Evolutionary conservation across 2,888 invertebrate genomes (phyloP), one percentile per base, ranked within the genome.

Genomic region (Spisula subtruncata): DNA sequence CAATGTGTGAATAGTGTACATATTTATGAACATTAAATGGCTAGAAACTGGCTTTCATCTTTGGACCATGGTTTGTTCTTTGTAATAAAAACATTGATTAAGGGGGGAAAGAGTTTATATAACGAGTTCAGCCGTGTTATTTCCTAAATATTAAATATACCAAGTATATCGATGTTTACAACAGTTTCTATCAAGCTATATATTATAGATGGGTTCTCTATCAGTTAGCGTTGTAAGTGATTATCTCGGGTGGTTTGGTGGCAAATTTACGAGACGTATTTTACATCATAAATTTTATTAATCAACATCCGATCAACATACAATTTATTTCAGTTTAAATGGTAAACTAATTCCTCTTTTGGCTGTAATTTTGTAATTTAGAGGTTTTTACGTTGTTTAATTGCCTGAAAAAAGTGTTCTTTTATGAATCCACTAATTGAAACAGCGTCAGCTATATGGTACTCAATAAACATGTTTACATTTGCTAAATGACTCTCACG

Each of bases 351-450:
- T 32, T 32, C 75, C 35, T 71, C 2, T 75, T 75, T 35, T 75
- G 12, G 25, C 25, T 75, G 6, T 18, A 35, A 16, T 16, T n/a
- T n/a, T 60, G 6, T 18, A 35, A 16, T 16, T n/a, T n/a, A n/a
- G 12, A 0, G 60, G 25, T n/a, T 1, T 18, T 75, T 16, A 75
- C 35, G 32, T 12, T 75, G 29, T 75, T 75, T 75, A 75, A 75
- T 75, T 75, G 35, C 32, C 32, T 2, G 60, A 32, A 75, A 32
- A 4, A 75, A 32, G 75, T 35, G 75, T 32, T 75, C 18, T 25
- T n/a, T 66, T 66, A 66, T 66, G n/a, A 66, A 66, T 66, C 10
- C 6, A 25, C n/a, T 75, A 75, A 75, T 75, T 75, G 75, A 75
- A 75, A 32, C 75, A 75, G 75, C 75, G 75, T 32, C 75, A 75